These are phyloP conservation scores for Aramus guarauna DNA, from an alignment of 2,113 vertebrate species.

Conservation along the genomic window DNA sequence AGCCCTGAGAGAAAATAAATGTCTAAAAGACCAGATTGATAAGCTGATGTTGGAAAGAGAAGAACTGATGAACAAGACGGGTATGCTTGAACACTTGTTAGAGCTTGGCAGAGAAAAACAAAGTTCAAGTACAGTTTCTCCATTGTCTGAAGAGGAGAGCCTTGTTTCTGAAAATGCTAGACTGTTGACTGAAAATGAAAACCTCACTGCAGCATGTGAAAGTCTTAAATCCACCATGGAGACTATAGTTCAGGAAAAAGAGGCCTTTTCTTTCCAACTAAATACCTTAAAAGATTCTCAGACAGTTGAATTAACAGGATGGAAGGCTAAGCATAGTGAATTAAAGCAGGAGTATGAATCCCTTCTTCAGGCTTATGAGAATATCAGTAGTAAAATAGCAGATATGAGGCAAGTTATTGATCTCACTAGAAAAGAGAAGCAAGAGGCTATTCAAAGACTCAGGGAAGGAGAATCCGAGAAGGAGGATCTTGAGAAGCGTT, in stretches of 20 bases:
- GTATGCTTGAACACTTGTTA: conserved; percentile 49
- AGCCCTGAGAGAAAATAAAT: conserved; percentile 76
- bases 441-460: conserved; percentile 73
- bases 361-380: conserved; percentile 85
- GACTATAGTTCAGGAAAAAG: conserved; percentile 86
- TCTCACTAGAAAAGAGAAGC: conserved; percentile 78
- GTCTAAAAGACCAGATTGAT: conserved; percentile 72
- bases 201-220: conserved; percentile 82
- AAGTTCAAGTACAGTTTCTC: neutral
- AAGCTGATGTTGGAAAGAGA: conserved; percentile 62
- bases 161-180: conserved; percentile 67
- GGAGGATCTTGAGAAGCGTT: conserved; percentile 61
- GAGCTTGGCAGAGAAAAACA: conserved; percentile 66
- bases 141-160: conserved; percentile 49
- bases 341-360: conserved; percentile 88
- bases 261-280: conserved; percentile 85
- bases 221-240: conserved; percentile 88
- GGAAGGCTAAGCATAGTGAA: conserved; percentile 84
- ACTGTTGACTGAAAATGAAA: conserved; percentile 79
- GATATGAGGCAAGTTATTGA: conserved; percentile 86
- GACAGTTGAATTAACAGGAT: conserved; percentile 84
- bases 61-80: conserved; percentile 49
- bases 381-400: conserved; percentile 84
- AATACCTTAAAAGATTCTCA: conserved; percentile 86
- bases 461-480: conserved; percentile 71